Percentiles rank a stretch among this genome's conserved stretches.
Conservation (phyloP, 1,140 invertebrate species). For the Atta cephalotes region DNA sequence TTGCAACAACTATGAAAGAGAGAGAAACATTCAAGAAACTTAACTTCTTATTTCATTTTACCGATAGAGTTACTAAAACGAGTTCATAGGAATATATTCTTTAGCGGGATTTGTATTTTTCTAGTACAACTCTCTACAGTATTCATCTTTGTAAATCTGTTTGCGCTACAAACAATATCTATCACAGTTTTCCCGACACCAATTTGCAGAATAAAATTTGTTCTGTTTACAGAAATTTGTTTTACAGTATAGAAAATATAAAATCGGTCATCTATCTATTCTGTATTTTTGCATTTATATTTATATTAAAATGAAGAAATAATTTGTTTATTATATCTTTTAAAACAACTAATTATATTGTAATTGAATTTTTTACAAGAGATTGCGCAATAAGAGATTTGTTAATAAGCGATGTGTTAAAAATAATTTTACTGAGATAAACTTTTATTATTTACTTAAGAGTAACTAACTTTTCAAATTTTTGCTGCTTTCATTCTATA, state of each 20-base stretch:
- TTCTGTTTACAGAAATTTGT: not conserved
- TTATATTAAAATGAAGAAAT: not conserved
- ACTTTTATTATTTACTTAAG: not conserved
- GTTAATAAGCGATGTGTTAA: not conserved
- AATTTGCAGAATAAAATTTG: slow-evolving; percentile 12
- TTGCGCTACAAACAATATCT: slow-evolving; percentile 22
- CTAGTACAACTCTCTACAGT: not conserved
- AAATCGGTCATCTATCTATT: not conserved
- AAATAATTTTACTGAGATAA: not conserved
- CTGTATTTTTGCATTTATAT: no score
- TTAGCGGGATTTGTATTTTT: slow-evolving; percentile 45
- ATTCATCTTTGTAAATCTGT: slow-evolving; percentile 8
- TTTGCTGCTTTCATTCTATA: not conserved
- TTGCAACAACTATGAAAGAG: slow-evolving; percentile 33
- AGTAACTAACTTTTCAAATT: not conserved
- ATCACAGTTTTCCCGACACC: not conserved
- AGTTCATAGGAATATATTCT: slow-evolving; percentile 28
- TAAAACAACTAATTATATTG: not conserved
- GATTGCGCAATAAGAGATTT: not conserved
- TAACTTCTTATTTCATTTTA: slow-evolving; percentile 32
- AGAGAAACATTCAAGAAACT: slow-evolving; percentile 49
- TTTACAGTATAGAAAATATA: not conserved
- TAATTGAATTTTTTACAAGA: not conserved
- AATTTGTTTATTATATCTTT: not conserved
- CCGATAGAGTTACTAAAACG: slow-evolving; percentile 25